A percentile compares a stretch with the other conserved stretches of the same genome.
Evolutionary conservation across 2,797 vertebrate genomes (phyloP).

Genomic region (Pantherophis alleghaniensis): DNA sequence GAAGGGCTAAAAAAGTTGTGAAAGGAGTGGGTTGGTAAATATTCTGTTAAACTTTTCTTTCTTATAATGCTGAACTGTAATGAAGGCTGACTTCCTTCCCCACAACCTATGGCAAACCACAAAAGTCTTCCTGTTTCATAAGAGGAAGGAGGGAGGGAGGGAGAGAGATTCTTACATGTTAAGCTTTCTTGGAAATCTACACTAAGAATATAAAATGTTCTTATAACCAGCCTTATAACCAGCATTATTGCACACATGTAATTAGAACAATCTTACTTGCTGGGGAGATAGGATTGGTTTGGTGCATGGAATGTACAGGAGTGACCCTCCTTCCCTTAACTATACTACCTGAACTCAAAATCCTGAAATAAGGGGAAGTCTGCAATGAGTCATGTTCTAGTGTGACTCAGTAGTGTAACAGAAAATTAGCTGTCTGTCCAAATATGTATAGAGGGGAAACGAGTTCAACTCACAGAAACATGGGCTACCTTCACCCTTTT

Average conservation of each 20-base stretch:
- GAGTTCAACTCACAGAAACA: background rate
- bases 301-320: background rate
- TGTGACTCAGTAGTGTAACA: background rate
- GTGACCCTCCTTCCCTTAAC: background rate
- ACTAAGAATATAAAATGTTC: background rate
- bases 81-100: constrained; percentile 61
- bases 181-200: background rate
- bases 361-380: background rate
- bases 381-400: background rate
- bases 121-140: constrained; percentile 49
- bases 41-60: constrained; percentile 47
- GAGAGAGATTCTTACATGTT: background rate
- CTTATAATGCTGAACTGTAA: constrained; percentile 46
- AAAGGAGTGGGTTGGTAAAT: constrained; percentile 32
- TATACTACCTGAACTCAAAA: background rate
- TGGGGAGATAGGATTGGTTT: background rate
- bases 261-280: background rate
- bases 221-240: background rate
- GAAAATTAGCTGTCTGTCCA: background rate
- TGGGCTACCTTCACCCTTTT: background rate
- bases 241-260: background rate
- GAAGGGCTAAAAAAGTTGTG: background rate
- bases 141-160: background rate
- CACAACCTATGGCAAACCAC: constrained; percentile 42
- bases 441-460: background rate